A percentile compares a stretch with the other conserved stretches of the same genome.
phyloP scores from a whole-genome alignment of 2,888 invertebrate genomes.

The Pachydiplax longipennis region DNA sequence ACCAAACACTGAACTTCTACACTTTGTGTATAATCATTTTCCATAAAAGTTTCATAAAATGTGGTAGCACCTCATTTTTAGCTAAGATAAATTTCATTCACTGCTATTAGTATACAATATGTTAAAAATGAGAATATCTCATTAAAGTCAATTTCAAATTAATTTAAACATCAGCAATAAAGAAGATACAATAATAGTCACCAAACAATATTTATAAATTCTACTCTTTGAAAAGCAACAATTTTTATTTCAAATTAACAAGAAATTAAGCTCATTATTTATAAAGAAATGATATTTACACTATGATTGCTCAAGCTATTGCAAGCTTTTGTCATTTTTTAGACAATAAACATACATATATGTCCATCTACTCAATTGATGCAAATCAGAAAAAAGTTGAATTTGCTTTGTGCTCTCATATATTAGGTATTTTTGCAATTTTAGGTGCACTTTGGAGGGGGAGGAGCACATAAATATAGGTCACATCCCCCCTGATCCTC shows the following conservation, averaged over 20 bases:
- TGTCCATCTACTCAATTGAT: background rate
- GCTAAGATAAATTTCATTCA: background rate
- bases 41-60: slow-evolving; percentile 17
- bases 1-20: background rate
- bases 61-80: slow-evolving; percentile 16
- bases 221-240: background rate
- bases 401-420: background rate
- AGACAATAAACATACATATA: background rate
- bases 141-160: background rate
- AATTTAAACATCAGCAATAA: background rate
- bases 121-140: background rate
- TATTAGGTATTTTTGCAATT: background rate
- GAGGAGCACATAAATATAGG: background rate
- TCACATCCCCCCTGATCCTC: background rate
- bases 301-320: background rate
- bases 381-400: background rate
- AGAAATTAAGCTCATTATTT: background rate
- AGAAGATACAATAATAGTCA: background rate
- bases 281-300: background rate
- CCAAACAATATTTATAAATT: background rate
- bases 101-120: background rate
- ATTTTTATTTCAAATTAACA: background rate
- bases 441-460: background rate
- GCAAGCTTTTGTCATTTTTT: background rate
- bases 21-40: slow-evolving; percentile 14